Evolutionary conservation across 2,888 invertebrate genomes (phyloP).

Genomic region (Anarsia innoxiella): DNA sequence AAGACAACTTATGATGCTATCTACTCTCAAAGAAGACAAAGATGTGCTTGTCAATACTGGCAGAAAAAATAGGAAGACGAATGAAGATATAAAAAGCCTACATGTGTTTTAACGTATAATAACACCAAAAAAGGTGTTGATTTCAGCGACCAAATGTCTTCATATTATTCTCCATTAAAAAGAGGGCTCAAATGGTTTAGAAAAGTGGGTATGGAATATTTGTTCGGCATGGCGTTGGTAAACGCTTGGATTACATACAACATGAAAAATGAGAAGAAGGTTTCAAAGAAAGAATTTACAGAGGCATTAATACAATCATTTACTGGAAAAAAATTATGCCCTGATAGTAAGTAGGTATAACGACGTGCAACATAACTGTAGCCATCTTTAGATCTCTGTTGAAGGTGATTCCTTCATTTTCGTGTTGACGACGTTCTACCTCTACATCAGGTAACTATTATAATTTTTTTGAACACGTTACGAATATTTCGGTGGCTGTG

Average conservation of each 20-base stretch:
- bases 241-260: constrained; percentile 21
- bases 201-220: constrained; percentile 23
- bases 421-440: too few relatives aligned
- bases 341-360: too few relatives aligned
- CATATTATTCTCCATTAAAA: constrained; percentile 24
- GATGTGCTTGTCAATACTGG: constrained; percentile 19
- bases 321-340: too few relatives aligned
- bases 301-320: too few relatives aligned
- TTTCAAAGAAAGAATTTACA: too few relatives aligned
- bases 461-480: too few relatives aligned
- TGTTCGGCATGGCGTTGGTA: constrained; percentile 24
- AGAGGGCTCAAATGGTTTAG: constrained; percentile 25
- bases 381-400: too few relatives aligned
- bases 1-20: constrained; percentile 21
- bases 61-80: constrained; percentile 19
- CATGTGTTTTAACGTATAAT: constrained; percentile 23
- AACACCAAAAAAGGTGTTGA: constrained; percentile 25
- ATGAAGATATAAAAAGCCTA: constrained; percentile 22
- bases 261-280: neutral
- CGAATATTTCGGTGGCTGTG: too few relatives aligned
- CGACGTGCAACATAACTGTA: too few relatives aligned
- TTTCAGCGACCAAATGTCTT: constrained; percentile 24
- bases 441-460: too few relatives aligned
- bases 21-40: constrained; percentile 23
- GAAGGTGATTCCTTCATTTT: too few relatives aligned